Evolutionary conservation across 2,113 vertebrate genomes (phyloP).

Genomic region (Daubentonia madagascariensis): DNA sequence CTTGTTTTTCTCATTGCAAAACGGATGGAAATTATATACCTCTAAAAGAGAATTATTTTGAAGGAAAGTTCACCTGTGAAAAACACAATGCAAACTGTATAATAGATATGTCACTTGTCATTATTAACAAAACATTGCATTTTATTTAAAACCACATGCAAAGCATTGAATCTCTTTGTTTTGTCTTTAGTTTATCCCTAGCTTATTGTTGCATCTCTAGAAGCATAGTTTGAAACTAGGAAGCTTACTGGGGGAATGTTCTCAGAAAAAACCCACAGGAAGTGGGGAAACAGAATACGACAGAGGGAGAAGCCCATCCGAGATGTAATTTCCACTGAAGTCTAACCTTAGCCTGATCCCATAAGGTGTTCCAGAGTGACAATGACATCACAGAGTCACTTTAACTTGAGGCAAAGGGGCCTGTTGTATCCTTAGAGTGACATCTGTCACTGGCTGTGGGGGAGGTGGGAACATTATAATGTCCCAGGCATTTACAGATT

Average conservation of each 20-base stretch:
- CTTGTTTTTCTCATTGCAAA: background rate
- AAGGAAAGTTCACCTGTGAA: background rate
- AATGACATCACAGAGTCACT: background rate
- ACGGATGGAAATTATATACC: background rate
- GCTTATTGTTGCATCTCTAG: background rate
- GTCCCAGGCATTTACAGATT: background rate
- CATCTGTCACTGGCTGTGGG: background rate
- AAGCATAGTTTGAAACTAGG: background rate
- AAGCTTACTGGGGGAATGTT: background rate
- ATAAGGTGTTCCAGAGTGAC: too few species aligned
- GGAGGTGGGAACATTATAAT: background rate
- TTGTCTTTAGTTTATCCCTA: background rate
- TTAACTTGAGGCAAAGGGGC: background rate
- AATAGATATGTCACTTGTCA: accelerated
- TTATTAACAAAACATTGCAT: background rate
- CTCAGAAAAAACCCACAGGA: background rate
- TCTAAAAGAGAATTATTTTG: background rate
- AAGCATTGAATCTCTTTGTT: background rate
- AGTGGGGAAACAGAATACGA: background rate
- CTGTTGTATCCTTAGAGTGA: too few species aligned
- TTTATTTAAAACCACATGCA: background rate
- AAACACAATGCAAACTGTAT: background rate
- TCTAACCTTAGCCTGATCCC: background rate
- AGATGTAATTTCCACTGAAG: background rate
- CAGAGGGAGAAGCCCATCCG: background rate